Evolutionary conservation across 2,888 invertebrate genomes (phyloP).

Genomic region (Melangyna quadrimaculata): DNA sequence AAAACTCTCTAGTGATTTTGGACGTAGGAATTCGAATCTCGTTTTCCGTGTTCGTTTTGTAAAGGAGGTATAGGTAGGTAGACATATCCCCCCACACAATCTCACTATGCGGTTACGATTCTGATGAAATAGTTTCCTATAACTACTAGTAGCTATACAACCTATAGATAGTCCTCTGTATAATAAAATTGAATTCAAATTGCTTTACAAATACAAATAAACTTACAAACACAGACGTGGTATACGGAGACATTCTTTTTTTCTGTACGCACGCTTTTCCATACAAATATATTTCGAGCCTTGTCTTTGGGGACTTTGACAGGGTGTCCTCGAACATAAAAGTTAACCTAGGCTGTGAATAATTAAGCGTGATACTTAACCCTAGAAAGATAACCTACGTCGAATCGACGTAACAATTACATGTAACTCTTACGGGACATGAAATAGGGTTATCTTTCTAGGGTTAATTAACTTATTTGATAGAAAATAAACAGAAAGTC

Average conservation of each 20-base stretch:
- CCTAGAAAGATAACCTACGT: too few relatives aligned
- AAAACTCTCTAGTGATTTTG: conserved; percentile 63
- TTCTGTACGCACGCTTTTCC: not conserved
- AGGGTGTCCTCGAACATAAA: not conserved
- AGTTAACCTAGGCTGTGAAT: not conserved
- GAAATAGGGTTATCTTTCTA: too few relatives aligned
- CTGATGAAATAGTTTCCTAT: conserved; percentile 32
- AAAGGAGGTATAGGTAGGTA: not conserved
- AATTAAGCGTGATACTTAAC: too few relatives aligned
- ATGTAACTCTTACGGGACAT: too few relatives aligned
- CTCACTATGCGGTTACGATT: conserved; percentile 61
- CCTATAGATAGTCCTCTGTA: not conserved
- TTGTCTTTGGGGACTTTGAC: not conserved
- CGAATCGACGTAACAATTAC: too few relatives aligned
- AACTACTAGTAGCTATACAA: not conserved
- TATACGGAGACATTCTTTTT: not conserved
- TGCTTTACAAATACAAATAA: conserved; percentile 21
- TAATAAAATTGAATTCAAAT: conserved; percentile 65
- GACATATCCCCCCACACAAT: conserved; percentile 31
- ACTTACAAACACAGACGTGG: not conserved
- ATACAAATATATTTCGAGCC: not conserved
- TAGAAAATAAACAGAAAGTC: too few relatives aligned
- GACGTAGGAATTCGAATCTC: conserved; percentile 27
- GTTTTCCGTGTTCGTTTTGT: not conserved
- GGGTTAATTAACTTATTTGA: too few relatives aligned